These are phyloP conservation scores for Podotricha telesiphe DNA, from an alignment of 2,888 invertebrate genomes.

Conservation along the genomic window DNA sequence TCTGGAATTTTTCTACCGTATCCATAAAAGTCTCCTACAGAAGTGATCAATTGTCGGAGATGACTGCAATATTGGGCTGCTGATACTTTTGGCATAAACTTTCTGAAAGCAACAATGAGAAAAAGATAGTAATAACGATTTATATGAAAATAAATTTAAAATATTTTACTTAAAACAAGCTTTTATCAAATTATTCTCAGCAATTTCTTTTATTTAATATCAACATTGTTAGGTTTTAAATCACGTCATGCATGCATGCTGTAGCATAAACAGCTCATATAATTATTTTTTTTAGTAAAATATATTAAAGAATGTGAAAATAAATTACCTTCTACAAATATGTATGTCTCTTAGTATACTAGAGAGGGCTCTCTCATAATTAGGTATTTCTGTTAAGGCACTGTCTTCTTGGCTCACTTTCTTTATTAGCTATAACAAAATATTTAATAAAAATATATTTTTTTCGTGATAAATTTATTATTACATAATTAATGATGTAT, in stretches of 20 bases:
- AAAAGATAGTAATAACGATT: neutral
- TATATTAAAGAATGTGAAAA: neutral
- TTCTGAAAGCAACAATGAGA: slow-evolving; percentile 77
- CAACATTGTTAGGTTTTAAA: too few species aligned
- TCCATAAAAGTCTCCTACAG: slow-evolving; percentile 87
- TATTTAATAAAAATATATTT: neutral
- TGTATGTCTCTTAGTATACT: slow-evolving; percentile 92
- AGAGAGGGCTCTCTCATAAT: slow-evolving; percentile 93
- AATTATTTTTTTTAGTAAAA: too few species aligned
- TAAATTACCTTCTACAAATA: slow-evolving; percentile 89
- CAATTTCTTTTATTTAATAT: too few species aligned
- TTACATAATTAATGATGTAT: slow-evolving; percentile 56
- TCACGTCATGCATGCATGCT: too few species aligned
- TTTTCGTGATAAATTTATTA: neutral
- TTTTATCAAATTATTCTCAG: too few species aligned
- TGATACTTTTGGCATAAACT: slow-evolving; percentile 95
- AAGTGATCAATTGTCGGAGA: slow-evolving; percentile 92
- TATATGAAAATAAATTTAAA: too few species aligned
- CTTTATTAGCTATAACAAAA: slow-evolving; percentile 87
- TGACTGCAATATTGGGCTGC: slow-evolving; percentile 93
- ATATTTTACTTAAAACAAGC: too few species aligned
- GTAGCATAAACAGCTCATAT: too few species aligned
- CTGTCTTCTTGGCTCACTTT: slow-evolving; percentile 90
- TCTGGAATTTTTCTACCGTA: slow-evolving; percentile 85
- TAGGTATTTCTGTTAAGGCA: slow-evolving; percentile 89